Evolutionary conservation across 2,113 vertebrate genomes (phyloP).

Genomic region (Echinops telfairi): DNA sequence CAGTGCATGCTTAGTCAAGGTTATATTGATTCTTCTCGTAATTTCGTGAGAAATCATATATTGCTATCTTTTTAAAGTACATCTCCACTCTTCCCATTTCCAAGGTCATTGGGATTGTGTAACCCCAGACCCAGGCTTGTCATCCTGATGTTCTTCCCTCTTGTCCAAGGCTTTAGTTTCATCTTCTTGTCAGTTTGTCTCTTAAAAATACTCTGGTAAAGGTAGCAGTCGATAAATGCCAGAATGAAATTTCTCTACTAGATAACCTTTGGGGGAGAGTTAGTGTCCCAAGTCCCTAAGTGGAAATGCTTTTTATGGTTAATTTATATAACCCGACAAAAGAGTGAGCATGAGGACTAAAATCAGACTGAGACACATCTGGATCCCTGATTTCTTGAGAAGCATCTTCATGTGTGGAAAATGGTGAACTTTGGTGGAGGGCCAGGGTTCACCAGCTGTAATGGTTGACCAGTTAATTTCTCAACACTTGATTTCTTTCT

Average conservation of each 20-base stretch:
- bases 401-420: neutral
- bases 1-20: neutral
- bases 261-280: neutral
- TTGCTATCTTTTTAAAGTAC: neutral
- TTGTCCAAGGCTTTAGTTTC: neutral
- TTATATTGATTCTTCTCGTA: neutral
- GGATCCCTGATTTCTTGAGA: neutral
- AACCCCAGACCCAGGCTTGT: neutral
- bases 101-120: neutral
- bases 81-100: neutral
- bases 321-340: neutral
- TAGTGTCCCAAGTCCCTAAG: neutral
- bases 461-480: neutral
- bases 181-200: neutral
- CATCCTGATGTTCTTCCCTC: neutral
- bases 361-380: neutral
- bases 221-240: neutral
- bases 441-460: neutral
- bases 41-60: neutral
- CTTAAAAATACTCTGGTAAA: neutral
- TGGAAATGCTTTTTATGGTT: neutral
- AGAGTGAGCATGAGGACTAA: neutral
- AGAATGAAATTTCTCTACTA: slow-evolving; percentile 21
- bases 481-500: neutral
- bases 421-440: no score